phyloP scores from a whole-genome alignment of 1,140 invertebrate species.

The Tetramorium alpestre region DNA sequence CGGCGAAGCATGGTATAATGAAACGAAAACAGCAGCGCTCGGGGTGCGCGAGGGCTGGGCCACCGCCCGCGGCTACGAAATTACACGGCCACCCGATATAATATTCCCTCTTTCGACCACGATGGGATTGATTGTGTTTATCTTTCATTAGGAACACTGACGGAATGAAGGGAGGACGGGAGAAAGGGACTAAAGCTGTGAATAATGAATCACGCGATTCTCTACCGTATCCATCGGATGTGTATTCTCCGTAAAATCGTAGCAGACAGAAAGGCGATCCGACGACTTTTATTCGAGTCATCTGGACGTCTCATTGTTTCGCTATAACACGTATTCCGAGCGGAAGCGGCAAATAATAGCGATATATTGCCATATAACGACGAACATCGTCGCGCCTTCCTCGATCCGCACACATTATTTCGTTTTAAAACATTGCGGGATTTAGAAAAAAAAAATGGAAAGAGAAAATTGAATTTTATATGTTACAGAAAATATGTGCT shows the following conservation, averaged over 20 bases:
- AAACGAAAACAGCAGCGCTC: constrained; percentile 80
- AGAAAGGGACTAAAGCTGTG: constrained; percentile 63
- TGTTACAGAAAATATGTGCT: not conserved
- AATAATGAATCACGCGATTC: constrained; percentile 83
- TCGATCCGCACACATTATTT: not conserved
- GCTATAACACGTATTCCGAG: not conserved
- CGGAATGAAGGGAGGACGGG: constrained; percentile 32
- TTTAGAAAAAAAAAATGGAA: not conserved
- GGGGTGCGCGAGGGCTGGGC: constrained; percentile 17
- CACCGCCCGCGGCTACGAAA: constrained; percentile 71
- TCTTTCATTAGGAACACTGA: constrained; percentile 84
- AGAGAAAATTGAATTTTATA: not conserved
- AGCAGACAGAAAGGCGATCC: constrained; percentile 22
- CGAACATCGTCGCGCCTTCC: not conserved
- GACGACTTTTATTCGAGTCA: not conserved
- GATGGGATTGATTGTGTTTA: constrained; percentile 84
- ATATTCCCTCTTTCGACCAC: constrained; percentile 82
- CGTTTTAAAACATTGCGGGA: not conserved
- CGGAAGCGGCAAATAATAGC: not conserved
- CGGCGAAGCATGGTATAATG: constrained; percentile 78
- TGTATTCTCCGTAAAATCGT: constrained; percentile 6
- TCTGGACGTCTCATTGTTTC: constrained; percentile 35
- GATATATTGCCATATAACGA: not conserved
- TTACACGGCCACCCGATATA: constrained; percentile 80
- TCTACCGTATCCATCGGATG: constrained; percentile 44